Conservation (phyloP, 2,888 invertebrate genomes). For the Diloba caeruleocephala region DNA sequence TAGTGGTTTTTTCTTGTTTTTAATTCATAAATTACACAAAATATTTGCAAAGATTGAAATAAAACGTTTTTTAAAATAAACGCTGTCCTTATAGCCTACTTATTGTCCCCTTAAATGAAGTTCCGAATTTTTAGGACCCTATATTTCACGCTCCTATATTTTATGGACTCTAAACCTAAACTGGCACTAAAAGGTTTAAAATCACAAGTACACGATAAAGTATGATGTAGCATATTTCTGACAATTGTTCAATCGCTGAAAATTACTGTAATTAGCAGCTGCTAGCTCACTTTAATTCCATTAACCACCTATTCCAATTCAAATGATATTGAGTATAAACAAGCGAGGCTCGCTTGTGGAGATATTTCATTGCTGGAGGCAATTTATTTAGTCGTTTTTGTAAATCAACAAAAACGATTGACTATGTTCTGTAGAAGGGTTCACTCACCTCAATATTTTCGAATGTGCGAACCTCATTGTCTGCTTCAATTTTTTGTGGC, state of each 20-base stretch:
- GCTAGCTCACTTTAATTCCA: conserved; percentile 45
- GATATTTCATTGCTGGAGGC: conserved; percentile 70
- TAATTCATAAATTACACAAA: too few relatives aligned
- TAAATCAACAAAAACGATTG: conserved; percentile 81
- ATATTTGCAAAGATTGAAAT: too few relatives aligned
- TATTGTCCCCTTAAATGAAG: too few relatives aligned
- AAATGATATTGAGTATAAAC: conserved; percentile 53
- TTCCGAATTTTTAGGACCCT: too few relatives aligned
- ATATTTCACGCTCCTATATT: too few relatives aligned
- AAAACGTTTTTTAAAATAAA: too few relatives aligned
- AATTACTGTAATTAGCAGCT: conserved; percentile 49
- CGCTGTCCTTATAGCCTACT: too few relatives aligned
- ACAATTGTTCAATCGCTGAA: conserved; percentile 24
- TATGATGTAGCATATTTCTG: conserved; percentile 20
- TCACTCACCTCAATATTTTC: conserved; percentile 83
- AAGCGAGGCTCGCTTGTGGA: conserved; percentile 56
- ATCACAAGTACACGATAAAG: conserved; percentile 7
- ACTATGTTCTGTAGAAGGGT: conserved; percentile 74
- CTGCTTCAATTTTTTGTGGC: conserved; percentile 81
- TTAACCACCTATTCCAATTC: conserved; percentile 51
- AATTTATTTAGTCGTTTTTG: conserved; percentile 80
- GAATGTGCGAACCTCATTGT: conserved; percentile 86
- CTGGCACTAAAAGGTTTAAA: too few relatives aligned
- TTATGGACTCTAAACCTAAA: too few relatives aligned
- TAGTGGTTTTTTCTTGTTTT: too few relatives aligned